These are phyloP conservation scores for Trematocara stigmaticum DNA, from an alignment of 2,113 vertebrate genomes.

Conservation along the genomic window DNA sequence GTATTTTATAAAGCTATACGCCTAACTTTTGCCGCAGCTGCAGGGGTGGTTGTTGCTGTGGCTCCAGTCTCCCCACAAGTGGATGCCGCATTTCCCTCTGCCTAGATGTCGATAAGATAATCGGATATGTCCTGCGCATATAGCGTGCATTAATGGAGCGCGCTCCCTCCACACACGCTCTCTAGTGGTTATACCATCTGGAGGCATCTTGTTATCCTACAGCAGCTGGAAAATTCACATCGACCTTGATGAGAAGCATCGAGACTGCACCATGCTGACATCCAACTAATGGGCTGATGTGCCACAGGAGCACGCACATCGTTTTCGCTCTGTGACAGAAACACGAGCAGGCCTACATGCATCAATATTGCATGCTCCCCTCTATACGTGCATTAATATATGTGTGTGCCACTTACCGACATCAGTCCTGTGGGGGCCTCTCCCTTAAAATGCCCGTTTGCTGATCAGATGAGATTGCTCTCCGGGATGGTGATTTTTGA, in stretches of 20 bases:
- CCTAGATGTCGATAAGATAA: slow-evolving; percentile 32
- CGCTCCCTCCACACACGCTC: neutral
- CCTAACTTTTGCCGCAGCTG: slow-evolving; percentile 67
- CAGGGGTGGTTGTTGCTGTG: slow-evolving; percentile 58
- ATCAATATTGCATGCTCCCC: neutral
- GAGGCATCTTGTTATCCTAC: neutral
- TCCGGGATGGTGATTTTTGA: slow-evolving; percentile 58
- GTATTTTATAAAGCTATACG: slow-evolving; percentile 25
- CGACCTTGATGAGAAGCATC: slow-evolving; percentile 65
- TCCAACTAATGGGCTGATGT: slow-evolving; percentile 30
- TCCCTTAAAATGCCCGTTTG: slow-evolving; percentile 27
- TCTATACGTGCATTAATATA: neutral
- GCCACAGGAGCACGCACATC: slow-evolving; percentile 28
- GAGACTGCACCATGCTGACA: slow-evolving; percentile 60
- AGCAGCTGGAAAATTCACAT: slow-evolving; percentile 34
- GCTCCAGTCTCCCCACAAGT: slow-evolving; percentile 13
- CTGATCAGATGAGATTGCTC: slow-evolving; percentile 46
- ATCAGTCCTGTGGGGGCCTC: slow-evolving; percentile 22
- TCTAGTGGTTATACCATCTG: neutral
- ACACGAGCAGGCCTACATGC: neutral
- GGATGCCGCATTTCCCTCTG: slow-evolving; percentile 44
- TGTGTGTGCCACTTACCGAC: slow-evolving; percentile 49
- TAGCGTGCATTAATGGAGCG: neutral
- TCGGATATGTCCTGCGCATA: neutral
- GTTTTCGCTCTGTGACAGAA: neutral